A percentile compares a stretch with the other conserved stretches of the same genome.
These are phyloP conservation scores for Copidosoma floridanum DNA, from an alignment of 1,140 invertebrate genomes.

Conservation along the genomic window DNA sequence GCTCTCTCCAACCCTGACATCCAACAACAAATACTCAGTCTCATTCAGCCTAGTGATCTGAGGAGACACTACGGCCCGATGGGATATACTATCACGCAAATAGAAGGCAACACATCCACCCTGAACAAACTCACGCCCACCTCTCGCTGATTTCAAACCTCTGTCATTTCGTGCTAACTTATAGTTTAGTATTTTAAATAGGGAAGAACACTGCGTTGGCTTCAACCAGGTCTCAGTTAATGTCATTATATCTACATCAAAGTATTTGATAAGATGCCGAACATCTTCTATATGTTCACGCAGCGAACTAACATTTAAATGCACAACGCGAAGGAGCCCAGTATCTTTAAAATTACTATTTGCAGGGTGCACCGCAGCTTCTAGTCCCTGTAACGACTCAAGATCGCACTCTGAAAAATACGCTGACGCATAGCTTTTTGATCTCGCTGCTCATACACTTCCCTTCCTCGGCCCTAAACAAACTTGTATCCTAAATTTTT, in stretches of 20 bases:
- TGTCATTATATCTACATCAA: neutral
- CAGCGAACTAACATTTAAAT: neutral
- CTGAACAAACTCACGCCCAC: neutral
- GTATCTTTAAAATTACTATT: too few species aligned
- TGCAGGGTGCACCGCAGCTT: too few species aligned
- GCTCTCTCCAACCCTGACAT: neutral
- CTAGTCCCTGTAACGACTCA: too few species aligned
- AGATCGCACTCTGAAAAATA: neutral
- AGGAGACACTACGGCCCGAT: neutral
- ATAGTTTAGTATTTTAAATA: neutral
- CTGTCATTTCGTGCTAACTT: neutral
- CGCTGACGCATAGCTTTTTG: neutral
- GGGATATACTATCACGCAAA: neutral
- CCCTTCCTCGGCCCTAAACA: neutral
- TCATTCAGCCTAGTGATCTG: neutral
- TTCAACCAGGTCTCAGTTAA: neutral
- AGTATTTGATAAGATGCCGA: too few species aligned
- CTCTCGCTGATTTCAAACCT: neutral
- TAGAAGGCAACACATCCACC: neutral
- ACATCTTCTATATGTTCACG: neutral
- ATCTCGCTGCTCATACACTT: neutral
- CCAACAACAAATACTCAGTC: neutral
- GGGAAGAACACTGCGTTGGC: neutral
- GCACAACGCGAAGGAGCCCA: neutral
- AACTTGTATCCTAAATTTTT: too few species aligned